A percentile compares a stretch with the other conserved stretches of the same genome.
Evolutionary conservation across 2,888 invertebrate species (phyloP).

Genomic region (Eucera pruinosa): DNA sequence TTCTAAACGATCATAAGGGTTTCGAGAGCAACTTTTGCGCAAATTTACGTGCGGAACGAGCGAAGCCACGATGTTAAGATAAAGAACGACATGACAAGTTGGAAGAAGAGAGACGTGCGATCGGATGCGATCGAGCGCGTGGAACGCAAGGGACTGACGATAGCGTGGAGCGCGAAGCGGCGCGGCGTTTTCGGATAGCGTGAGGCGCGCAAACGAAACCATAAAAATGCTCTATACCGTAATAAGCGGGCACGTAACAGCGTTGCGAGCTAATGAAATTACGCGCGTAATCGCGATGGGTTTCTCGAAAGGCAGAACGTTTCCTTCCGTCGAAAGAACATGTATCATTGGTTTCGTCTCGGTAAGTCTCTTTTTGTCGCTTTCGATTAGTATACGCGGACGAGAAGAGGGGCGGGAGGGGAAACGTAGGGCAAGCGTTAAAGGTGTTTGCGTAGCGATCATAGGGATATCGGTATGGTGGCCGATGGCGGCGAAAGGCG

Average conservation of each 20-base stretch:
- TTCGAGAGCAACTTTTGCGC: no score
- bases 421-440: not conserved
- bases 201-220: slow-evolving; percentile 73
- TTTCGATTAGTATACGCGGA: no score
- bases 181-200: no score
- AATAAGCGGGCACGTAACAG: slow-evolving; percentile 73
- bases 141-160: no score
- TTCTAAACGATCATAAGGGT: no score
- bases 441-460: slow-evolving; percentile 26
- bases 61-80: no score
- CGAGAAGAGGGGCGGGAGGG: no score
- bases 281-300: slow-evolving; percentile 69
- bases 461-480: slow-evolving; percentile 45
- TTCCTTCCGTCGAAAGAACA: slow-evolving; percentile 74
- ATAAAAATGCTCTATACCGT: slow-evolving; percentile 78
- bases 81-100: no score
- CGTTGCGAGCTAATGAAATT: slow-evolving; percentile 77
- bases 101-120: no score
- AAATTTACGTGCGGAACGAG: no score
- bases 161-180: no score
- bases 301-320: slow-evolving; percentile 77
- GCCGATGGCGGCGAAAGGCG: slow-evolving; percentile 19
- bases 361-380: slow-evolving; percentile 77
- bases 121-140: no score
- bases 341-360: slow-evolving; percentile 72